Base-by-base conservation (phyloP, 2,888 invertebrate genomes). In the Orgyia antiqua region DNA sequence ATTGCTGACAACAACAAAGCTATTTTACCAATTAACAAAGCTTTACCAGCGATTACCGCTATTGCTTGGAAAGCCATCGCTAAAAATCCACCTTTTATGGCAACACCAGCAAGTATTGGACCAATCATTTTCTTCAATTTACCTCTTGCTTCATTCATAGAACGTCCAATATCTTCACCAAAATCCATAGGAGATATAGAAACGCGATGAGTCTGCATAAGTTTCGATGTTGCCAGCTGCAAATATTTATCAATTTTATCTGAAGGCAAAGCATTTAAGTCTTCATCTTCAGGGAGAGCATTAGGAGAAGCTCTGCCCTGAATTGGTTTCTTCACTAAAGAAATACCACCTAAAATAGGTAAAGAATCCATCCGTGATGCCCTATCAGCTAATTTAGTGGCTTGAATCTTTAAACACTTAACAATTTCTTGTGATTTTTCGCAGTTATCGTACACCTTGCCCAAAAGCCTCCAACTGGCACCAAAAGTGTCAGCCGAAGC, bases 1-100 rank as follows among this genome's bases (percentile, higher is more conserved):
- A 95, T 92, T 11, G 92, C 92, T 42, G 93, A 92, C 33, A 95
- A 83, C 34, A 94, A 86, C 15, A 95, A 77, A 13, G 95, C 95
- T 66, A 95, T 93, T 84, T 95, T 95, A 52, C 94, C 94, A 52
- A 95, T 91, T 31, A 94, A 87, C 40, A 95, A 75, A 2, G 95
- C 94, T 61, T 94, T 93, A 48, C 94, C 93, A 10, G 95, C 93
- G 48, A 95, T 89, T 9, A 91, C 78, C 5, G 93, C 93, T 30
- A 93, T 91, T 10, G 90, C 91, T 50, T 93, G 91, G 71, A 92
- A 93, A 2, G 92, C 92, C 75, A 93, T 89, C 10, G 92, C 91
- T 10, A 93, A 74, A 60, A 93, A 91, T 19, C 90, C 90, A 12
- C 91, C 91, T 64, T 93, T 93, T 31, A 93, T 86, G 26, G 92